Conservation (phyloP, 2,797 vertebrate species). For the Taenioides sp. region DNA sequence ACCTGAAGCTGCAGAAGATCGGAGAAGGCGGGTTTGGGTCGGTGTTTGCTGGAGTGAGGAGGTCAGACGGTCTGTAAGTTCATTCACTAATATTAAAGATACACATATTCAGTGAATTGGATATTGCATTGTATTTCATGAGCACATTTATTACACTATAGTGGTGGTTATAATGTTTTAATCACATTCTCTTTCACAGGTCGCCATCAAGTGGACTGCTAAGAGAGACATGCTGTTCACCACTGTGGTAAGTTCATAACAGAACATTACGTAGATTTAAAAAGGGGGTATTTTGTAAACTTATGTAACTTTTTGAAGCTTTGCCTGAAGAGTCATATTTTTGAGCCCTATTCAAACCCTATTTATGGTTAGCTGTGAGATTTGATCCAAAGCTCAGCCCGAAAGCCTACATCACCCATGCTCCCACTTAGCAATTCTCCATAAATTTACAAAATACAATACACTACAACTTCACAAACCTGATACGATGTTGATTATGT, state of each 20-base stretch:
- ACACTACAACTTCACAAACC: too few species aligned
- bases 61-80: not conserved
- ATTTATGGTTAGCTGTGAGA: too few species aligned
- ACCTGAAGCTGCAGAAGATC: not conserved
- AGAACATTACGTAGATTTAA: not conserved
- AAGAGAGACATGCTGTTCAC: not conserved
- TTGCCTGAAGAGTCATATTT: too few species aligned
- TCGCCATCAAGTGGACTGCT: not conserved
- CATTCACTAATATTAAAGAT: not conserved
- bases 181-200: not conserved
- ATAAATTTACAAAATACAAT: too few species aligned
- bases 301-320: too few species aligned
- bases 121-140: not conserved
- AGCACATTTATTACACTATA: too few species aligned
- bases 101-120: not conserved
- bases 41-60: slow-evolving; percentile 1
- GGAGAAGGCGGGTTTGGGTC: not conserved
- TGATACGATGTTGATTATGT: too few species aligned
- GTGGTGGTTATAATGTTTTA: too few species aligned
- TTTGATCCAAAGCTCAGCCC: too few species aligned
- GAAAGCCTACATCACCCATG: too few species aligned
- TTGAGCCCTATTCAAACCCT: too few species aligned
- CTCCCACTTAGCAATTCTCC: too few species aligned
- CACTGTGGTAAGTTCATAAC: not conserved
- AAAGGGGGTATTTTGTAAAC: not conserved